Conservation (phyloP, 2,888 invertebrate species). For the Cantharis rustica region DNA sequence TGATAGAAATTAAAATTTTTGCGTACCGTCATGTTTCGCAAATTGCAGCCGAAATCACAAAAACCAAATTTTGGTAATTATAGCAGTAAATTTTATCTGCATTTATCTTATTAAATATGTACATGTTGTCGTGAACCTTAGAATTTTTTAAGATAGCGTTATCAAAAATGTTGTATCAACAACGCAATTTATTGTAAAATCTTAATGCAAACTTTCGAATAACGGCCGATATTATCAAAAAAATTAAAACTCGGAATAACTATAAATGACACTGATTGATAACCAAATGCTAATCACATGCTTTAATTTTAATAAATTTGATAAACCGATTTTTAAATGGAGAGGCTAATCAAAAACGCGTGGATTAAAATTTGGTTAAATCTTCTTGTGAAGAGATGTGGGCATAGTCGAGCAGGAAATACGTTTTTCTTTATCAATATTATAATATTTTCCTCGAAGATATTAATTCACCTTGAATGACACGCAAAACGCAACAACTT, state of each 20-base stretch:
- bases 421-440: neutral
- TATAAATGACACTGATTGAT: neutral
- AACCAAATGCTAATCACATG: neutral
- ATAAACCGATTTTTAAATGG: neutral
- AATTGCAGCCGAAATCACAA: neutral
- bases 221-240: neutral
- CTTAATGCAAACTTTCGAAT: neutral
- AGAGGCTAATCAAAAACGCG: neutral
- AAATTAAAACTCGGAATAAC: neutral
- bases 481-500: neutral
- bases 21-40: too few species aligned
- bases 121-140: constrained; percentile 19
- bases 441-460: neutral
- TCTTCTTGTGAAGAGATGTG: neutral
- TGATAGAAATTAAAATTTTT: too few species aligned
- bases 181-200: constrained; percentile 16
- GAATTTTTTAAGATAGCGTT: constrained; percentile 23
- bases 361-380: neutral
- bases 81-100: neutral
- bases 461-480: neutral
- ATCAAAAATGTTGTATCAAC: constrained; percentile 19
- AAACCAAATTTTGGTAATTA: neutral
- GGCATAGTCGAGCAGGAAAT: neutral
- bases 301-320: neutral
- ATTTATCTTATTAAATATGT: neutral